Evolutionary conservation across 2,113 vertebrate species (phyloP), one percentile per base, ranked within the genome.

Genomic region (Baryphthengus martii): DNA sequence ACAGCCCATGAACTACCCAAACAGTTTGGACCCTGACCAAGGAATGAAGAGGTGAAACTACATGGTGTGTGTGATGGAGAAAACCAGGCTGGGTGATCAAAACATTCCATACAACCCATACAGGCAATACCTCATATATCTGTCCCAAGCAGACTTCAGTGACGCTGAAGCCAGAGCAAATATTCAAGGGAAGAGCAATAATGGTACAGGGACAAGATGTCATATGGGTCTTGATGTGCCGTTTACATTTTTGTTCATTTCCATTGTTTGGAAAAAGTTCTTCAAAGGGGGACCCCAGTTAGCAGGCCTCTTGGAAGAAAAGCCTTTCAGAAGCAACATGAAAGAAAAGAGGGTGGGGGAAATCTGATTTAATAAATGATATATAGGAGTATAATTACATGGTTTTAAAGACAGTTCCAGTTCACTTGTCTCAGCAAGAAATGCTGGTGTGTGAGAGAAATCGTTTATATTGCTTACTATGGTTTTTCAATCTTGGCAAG

Each of bases 321-420:
- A 77, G 53, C 26, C 7, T 96, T 96, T 66, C 87, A 97, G 92
- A 89, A 96, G 63, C 7, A 17, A 97, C 96, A 94, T 97, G 88
- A 97, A 97, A 97, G 96, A 62, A 86, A 85, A 95, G 74, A 96
- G 94, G 96, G 97, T 96, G 95, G 94, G 94, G 79, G 80, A 96
- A 82, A 97, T 95, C 92, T 96, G 96, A 97, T 97, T 97, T 97
- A 96, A 97, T 97, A 97, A 97, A 92, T 97, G 97, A 97, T 97
- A 97, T 96, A 96, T 96, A 96, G 68, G 77, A 71, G 85, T 45
- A 77, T 85, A 96, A 95, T 85, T 94, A 95, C 49, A 97, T 45
- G 91, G 96, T 95, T 96, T 97, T 88, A 94, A 93, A 81, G 31
- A 47, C 56, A 47, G 85, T 93, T 88, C 96, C 95, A 94, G 94